phyloP scores from a whole-genome alignment of 2,797 vertebrate species.

The Heliangelus exortis region DNA sequence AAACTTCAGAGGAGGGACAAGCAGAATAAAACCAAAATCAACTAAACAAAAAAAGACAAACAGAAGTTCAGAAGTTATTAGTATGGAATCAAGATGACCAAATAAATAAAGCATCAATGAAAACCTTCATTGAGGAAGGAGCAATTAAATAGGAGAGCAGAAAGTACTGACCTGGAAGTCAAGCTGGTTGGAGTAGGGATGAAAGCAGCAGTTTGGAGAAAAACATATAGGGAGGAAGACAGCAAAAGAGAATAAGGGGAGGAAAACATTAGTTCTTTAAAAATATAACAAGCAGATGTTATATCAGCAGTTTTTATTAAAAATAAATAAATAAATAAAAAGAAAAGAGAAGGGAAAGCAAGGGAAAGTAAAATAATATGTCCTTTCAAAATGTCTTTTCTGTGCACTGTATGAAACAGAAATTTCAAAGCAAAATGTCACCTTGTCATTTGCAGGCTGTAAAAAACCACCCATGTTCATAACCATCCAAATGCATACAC shows the following conservation, averaged over 20 bases:
- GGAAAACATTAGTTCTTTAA: slow-evolving; percentile 78
- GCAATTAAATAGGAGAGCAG: slow-evolving; percentile 63
- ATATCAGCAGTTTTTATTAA: slow-evolving; percentile 67
- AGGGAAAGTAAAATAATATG: slow-evolving; percentile 20
- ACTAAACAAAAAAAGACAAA: not conserved
- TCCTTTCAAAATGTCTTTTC: not conserved
- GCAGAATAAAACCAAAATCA: not conserved
- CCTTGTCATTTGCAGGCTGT: not conserved
- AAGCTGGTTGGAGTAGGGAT: slow-evolving; percentile 88
- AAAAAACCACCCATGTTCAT: not conserved
- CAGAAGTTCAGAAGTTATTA: not conserved
- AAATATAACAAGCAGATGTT: slow-evolving; percentile 74
- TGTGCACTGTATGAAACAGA: not conserved
- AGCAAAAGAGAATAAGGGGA: slow-evolving; percentile 79
- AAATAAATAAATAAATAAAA: not conserved
- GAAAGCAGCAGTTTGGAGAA: slow-evolving; percentile 81
- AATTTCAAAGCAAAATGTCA: not conserved
- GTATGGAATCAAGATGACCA: slow-evolving; percentile 8
- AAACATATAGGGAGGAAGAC: slow-evolving; percentile 74
- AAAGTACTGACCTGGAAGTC: slow-evolving; percentile 91
- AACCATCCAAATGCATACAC: not conserved
- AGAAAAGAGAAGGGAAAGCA: not conserved
- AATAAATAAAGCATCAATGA: slow-evolving; percentile 64
- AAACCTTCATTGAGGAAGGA: slow-evolving; percentile 59
- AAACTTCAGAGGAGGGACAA: slow-evolving; percentile 12